phyloP scores from a whole-genome alignment of 2,888 invertebrate genomes.

The Zaprionus bogoriensis region DNA sequence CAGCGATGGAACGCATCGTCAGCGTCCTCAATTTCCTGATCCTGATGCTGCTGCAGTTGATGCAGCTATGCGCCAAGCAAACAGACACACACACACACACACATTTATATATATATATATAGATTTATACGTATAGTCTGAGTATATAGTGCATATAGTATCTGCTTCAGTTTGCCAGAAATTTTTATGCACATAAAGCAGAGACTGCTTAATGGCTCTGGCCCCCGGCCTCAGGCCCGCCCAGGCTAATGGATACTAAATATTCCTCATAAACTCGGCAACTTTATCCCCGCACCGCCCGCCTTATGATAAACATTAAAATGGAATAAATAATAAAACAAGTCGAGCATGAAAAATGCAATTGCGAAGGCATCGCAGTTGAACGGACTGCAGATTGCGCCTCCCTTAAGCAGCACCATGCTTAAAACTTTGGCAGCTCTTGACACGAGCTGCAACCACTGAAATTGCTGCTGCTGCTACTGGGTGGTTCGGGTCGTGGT shows the following conservation, averaged over 20 bases:
- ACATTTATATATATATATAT: constrained; percentile 5
- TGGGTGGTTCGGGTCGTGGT: background rate
- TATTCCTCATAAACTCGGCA: constrained; percentile 27
- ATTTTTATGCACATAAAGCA: background rate
- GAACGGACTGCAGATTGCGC: constrained; percentile 20
- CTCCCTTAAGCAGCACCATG: constrained; percentile 11
- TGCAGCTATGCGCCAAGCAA: too few relatives aligned
- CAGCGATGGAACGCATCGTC: constrained; percentile 80
- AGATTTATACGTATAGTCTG: constrained; percentile 3
- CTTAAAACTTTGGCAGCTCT: constrained; percentile 13
- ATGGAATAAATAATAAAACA: constrained; percentile 59
- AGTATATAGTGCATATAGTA: background rate
- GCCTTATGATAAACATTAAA: constrained; percentile 27
- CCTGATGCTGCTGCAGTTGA: constrained; percentile 40
- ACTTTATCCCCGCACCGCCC: background rate
- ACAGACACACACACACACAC: background rate
- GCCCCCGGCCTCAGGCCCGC: background rate
- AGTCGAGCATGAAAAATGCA: constrained; percentile 57
- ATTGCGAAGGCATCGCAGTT: constrained; percentile 30
- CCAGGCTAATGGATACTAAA: constrained; percentile 31
- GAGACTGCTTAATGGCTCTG: constrained; percentile 16
- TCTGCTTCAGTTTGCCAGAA: constrained; percentile 9
- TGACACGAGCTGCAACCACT: constrained; percentile 23
- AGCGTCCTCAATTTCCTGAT: constrained; percentile 56
- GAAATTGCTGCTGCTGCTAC: constrained; percentile 15